Base-by-base conservation (phyloP, 2,113 vertebrate genomes). In the Cyrtonyx montezumae region DNA sequence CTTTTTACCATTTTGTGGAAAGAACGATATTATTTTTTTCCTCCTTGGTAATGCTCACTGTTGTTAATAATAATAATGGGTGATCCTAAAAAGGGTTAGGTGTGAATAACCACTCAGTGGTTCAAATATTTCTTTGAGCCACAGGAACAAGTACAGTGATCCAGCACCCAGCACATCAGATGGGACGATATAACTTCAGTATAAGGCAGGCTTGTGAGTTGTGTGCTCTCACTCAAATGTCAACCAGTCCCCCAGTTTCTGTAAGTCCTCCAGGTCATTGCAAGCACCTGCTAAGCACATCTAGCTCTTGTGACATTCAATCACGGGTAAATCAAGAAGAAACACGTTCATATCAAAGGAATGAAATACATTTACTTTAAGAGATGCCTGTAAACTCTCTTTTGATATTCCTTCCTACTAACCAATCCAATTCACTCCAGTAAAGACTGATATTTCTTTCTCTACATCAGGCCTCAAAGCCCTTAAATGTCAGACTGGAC, bases 1-100 rank as follows among this genome's bases (percentile, higher is more conserved):
- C 77, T 95, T 53, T 88, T 93, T 95, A 79, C 71, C 69, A 96
- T 97, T 88, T 86, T 77, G 81, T 28, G 75, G 58, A 75, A 95
- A 84, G 58, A 94, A 85, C 71, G 2, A 30, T 83, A 69, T 75
- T 67, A 34, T 48, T 94, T 95, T 92, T 92, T 62, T 69, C 74
- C 66, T 84, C 77, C 92, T 94, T 74, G 25, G 48, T 93, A 87
- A 61, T 16, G 22, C 63, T 88, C 10, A 0, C 51, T 43, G 46
- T 26, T 91, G 28, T 93, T 94, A 80, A 90, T 95, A 92, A 88
- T 78, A 88, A 62, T 88, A 91, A 95, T 82, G 83, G 74, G 22
- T 25, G 62, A 87, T 75, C 88, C 68, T 93, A 68, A 84, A 95
- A 90, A 58, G 56, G 56, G 53, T 69, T 84, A 76, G 85, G 32